Evolutionary conservation across 2,888 invertebrate species (phyloP), one percentile per base, ranked within the genome.

Genomic region (Drosophila colorata): DNA sequence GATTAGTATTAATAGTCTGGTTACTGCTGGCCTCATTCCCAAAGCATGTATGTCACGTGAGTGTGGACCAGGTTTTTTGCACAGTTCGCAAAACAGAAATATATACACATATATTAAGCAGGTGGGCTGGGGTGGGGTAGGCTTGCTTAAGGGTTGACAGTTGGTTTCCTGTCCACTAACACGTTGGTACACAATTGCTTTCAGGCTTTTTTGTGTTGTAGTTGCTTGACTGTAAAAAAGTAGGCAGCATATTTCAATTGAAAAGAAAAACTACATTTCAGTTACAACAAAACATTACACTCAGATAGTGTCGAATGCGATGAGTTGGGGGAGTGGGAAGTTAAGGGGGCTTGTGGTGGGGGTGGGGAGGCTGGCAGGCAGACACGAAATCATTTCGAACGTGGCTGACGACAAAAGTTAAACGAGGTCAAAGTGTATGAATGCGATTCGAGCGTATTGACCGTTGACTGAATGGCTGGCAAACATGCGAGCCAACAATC

Each of bases 401-500:
- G 70, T 75, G 73, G 72, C 61, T 68, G 70, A 66, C 74, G 70
- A 75, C 85, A 70, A 78, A 69, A 73, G 79, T 79, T 83, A 80
- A 89, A 83, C 73, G 85, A 83, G 83, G 88, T 86, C 86, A 87
- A 78, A 80, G 79, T 71, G 82, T 74, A 75, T 78, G 80, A 74
- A 84, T 72, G 65, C 59, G 79, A 77, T 66, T 78, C 74, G 47
- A 69, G 82, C 78, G 65, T 81, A 69, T 82, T 85, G 88, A 74
- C 88, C 83, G 68, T 82, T 81, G 82, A 79, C 79, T 74, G 77
- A 74, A 81, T 72, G 69, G 68, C 74, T 59, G 60, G 64, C 69
- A 69, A 74, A 74, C 82, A 78, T 74, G 85, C 87, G 55, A 84
- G 65, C 72, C 61, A 75, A 56, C 76, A 71, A 66, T 55, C 53